Base-by-base conservation (phyloP, 2,113 vertebrate genomes). In the Ochotona curzoniae region DNA sequence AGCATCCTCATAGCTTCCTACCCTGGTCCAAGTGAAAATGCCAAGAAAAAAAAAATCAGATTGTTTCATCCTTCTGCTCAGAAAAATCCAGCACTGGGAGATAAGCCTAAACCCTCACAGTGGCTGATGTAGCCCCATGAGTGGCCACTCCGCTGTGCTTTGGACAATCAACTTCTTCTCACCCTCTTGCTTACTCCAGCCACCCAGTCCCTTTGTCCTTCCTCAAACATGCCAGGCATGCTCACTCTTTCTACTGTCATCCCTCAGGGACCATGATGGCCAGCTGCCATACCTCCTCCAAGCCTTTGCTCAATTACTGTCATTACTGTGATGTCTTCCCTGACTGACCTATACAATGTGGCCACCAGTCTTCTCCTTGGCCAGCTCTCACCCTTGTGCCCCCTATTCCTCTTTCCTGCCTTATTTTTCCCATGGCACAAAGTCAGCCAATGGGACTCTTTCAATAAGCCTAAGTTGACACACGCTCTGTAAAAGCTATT, bases 391-490 rank as follows among this genome's bases (percentile, higher is more conserved):
- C 18, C 71, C 35, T 30, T 25, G 30, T 12, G 70, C 1, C 26
- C 32, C 61, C 74, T 7, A 12, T 6, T 87, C 3, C 2, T 8
- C 63, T 10, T 18, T 10, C 7, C 49, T 82, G 64, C 21, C 64
- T 32, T 47, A 67, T 2, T 32, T 73, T 57, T 23, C 63, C 74
- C 15, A 8, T 0, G 4, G 23, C 21, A 64, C 12, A 60, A 74
- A 92, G 83, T 67, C 93, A 87, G 73, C 74, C 82, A 90, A 73
- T 10, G 60, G 26, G 47, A 61, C 73, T 30, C 78, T 64, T 61
- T 32, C 76, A 90, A 84, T 51, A 70, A 54, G 15, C 2, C 3
- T 26, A 70, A 51, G 49, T 82, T 82, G 64, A 82, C 54, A 71
- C 35, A 9, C 2, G 63, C 69, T 88, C 44, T 82, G 3, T 17